Evolutionary conservation across 2,888 invertebrate genomes (phyloP), one percentile per base, ranked within the genome.

Genomic region (Desoria tigrina): DNA sequence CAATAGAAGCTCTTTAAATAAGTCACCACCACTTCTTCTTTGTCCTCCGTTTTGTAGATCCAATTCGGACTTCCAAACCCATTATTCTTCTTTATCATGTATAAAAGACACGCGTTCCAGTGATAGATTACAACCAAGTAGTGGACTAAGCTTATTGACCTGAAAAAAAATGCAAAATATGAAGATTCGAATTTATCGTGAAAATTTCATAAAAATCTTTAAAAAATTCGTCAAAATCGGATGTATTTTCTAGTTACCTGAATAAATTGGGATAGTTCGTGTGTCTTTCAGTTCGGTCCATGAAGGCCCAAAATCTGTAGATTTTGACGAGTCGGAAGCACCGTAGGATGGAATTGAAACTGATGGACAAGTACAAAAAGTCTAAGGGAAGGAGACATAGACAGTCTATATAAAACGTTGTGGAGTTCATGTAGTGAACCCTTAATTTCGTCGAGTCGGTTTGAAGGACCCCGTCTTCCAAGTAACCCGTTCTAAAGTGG

Each of bases 21-120:
- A 80, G 92, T 92, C 84, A 93, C 90, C 82, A 94, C 89, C 79
- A 92, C 92, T 81, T 94, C 94, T 75, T 88, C 90, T 78, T 58
- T 59, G 56, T 65, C 64, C 51, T 57, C 55, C 27, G 51, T 32
- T 27, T 67, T 67, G 82, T 90, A 90, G 82, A 92, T 92, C 92
- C 92, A 92, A 82, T 92, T 90, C 83, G 90, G 90, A 83, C 91
- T 91, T 79, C 93, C 93, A 83, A 94, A 94, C 77, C 92, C 93
- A 84, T 92, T 90, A 84, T 93, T 93, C 85, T 93, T 92, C 86
- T 92, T 89, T 81, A 95, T 92, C 81, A 97, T 90, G 86, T 95
- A 93, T 85, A 94, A 96, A 82, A 98, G 86, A 84, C 97, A 98
- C 80, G 96, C 96, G 83, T 98, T 98, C 97, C 97, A 98, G 86